phyloP scores from a whole-genome alignment of 1,140 invertebrate genomes.

The Belonocnema kinseyi region DNA sequence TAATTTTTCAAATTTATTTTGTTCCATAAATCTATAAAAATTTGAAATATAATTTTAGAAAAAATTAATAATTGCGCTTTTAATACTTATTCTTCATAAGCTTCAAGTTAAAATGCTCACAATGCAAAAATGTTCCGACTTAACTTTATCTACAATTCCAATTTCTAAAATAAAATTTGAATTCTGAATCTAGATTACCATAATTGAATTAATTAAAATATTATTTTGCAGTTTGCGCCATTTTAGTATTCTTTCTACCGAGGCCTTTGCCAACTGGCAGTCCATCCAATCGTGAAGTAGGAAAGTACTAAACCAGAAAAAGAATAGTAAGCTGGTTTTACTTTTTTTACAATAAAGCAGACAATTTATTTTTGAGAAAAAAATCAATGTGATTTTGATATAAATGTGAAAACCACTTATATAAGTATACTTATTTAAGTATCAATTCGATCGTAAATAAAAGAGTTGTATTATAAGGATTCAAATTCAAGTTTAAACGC shows the following conservation, averaged over 20 bases:
- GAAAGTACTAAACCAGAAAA: constrained; percentile 42
- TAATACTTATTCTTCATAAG: no score
- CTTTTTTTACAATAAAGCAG: background rate
- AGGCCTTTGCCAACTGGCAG: constrained; percentile 48
- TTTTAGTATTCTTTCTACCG: constrained; percentile 53
- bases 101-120: no score
- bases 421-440: background rate
- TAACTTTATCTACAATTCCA: no score
- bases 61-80: no score
- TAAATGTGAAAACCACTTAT: background rate
- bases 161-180: no score
- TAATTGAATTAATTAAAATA: no score
- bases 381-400: background rate
- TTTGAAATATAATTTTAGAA: no score
- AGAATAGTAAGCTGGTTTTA: background rate
- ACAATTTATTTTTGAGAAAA: background rate
- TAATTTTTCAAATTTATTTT: background rate
- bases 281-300: constrained; percentile 34
- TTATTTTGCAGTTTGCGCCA: constrained; percentile 49
- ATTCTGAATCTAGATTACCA: no score
- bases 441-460: no score
- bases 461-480: no score
- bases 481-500: no score
- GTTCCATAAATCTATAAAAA: constrained; percentile 22
- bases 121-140: no score